These are phyloP conservation scores for Silurus lanzhouensis DNA, from an alignment of 2,797 vertebrate species.

Conservation along the genomic window DNA sequence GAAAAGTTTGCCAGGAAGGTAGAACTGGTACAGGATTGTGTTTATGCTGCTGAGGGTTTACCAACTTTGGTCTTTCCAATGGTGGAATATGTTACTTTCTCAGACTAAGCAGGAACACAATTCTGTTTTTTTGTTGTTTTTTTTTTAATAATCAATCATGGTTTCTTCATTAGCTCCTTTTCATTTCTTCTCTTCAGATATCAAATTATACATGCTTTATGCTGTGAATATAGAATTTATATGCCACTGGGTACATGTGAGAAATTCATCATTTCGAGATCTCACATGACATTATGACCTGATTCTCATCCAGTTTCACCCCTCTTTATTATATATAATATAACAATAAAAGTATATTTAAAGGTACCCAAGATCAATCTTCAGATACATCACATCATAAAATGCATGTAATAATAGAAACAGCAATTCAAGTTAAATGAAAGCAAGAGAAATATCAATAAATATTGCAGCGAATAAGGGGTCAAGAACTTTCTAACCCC, in stretches of 20 bases:
- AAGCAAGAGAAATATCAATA: background rate
- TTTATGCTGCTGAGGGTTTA: background rate
- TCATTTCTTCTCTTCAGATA: background rate
- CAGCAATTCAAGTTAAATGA: background rate
- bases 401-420: background rate
- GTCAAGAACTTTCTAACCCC: background rate
- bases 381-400: background rate
- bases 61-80: background rate
- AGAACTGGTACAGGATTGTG: background rate
- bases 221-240: background rate
- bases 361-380: background rate
- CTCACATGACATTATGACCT: background rate
- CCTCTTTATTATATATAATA: conserved; percentile 12
- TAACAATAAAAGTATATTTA: background rate
- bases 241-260: background rate
- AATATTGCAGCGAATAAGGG: too few species aligned
- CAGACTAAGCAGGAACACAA: background rate
- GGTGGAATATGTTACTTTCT: background rate
- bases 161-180: background rate
- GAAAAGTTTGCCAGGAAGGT: background rate
- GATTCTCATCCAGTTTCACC: background rate
- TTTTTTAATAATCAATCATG: background rate
- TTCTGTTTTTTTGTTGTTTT: background rate
- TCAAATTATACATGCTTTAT: background rate
- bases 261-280: background rate